A percentile compares a stretch with the other conserved stretches of the same genome.
Evolutionary conservation across 2,797 vertebrate genomes (phyloP).

Genomic region (Malacoraja senta): DNA sequence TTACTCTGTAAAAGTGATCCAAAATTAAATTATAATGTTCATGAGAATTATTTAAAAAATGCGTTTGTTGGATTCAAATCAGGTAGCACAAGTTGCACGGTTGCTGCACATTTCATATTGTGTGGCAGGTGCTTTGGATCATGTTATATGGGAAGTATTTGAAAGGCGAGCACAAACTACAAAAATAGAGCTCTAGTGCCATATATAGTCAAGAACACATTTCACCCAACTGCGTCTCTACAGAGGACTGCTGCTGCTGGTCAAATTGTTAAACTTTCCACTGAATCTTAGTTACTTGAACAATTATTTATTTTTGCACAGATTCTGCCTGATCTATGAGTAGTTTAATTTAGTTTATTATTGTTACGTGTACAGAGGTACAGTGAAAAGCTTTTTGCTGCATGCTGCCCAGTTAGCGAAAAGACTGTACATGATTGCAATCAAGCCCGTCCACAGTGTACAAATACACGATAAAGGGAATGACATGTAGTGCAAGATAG

Average conservation of each 20-base stretch:
- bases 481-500: no score
- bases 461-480: no score
- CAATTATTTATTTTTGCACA: not conserved
- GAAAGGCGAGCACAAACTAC: not conserved
- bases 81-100: not conserved
- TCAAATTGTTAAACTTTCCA: not conserved
- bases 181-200: not conserved
- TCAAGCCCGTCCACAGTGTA: no score
- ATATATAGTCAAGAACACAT: not conserved
- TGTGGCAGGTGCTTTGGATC: not conserved
- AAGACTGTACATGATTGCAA: no score
- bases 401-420: no score
- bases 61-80: constrained; percentile 6
- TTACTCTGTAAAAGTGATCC: not conserved
- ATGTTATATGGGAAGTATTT: not conserved
- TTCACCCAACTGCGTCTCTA: not conserved
- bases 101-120: not conserved
- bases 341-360: no score
- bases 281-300: not conserved
- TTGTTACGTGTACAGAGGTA: no score
- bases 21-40: not conserved
- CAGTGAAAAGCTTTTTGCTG: no score
- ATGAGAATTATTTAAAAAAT: not conserved
- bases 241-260: not conserved
- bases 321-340: not conserved